Evolutionary conservation across 2,797 vertebrate species (phyloP), one percentile per base, ranked within the genome.

Genomic region (Spea hammondii): DNA sequence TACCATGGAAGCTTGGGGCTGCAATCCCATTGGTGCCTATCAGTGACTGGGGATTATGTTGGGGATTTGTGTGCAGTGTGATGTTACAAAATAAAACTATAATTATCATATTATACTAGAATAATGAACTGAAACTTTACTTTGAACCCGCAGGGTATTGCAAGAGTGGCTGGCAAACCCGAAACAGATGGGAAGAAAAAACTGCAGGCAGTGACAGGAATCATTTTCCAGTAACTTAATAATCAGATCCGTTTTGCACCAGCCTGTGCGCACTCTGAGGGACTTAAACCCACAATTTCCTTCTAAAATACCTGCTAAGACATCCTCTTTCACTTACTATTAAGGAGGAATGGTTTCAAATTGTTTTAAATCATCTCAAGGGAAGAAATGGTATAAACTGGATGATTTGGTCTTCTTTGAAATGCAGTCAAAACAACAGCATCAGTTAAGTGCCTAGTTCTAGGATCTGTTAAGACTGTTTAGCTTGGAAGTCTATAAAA

Each of bases 331-430:
- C 73, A 32, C n/a, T 74, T 86, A 72, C 84, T 77, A 82, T 86
- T 79, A 85, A 85, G 85, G 85, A 83, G 84, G 82, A 86, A 84
- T 83, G 73, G 83, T 44, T 80, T 87, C 81, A 85, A 89, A 84
- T 83, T 85, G 85, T 85, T 76, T 72, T 72, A 83, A 82, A 86
- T 75, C 78, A 74, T 83, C 89, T 87, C 84, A 17, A 83, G 86
- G 88, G 87, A 85, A 85, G 84, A 84, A 76, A 81, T 60, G 57
- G 84, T 84, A 17, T 82, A 49, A 65, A 76, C 75, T 82, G 74
- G 83, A 83, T 84, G 86, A 85, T 85, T 86, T 87, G 88, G 87
- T 81, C 86, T 89, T 87, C 9, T 84, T 83, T 81, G 82, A 88
- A 79, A 82, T 14, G 72, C 84, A 88, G 86, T 87, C 85, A 85